Base-by-base conservation (phyloP, 1,140 invertebrate genomes). In the Drosophila melanica region DNA sequence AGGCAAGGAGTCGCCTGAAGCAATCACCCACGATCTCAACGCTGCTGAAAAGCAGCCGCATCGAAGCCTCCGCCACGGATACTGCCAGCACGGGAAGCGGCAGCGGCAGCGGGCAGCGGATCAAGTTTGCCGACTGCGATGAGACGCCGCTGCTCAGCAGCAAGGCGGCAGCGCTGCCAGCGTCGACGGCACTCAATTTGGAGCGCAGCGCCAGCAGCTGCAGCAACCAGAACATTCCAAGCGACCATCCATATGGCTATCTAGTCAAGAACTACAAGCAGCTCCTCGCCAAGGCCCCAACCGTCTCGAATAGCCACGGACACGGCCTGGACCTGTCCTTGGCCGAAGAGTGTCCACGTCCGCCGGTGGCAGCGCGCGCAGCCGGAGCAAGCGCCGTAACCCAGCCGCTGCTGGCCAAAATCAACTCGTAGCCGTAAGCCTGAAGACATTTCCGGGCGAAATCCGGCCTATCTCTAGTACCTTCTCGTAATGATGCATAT, bases 21-120 rank as follows among this genome's bases (percentile, higher is more conserved):
- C 87, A 68, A 16, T 90, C 90, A 51, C 87, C 90, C 63, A 90
- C 81, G 78, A 91, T 91, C 78, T 89, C 90, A 75, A 81, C 81
- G 23, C 72, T 91, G 45, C 47, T 91, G 50, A 82, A 70, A 14
- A 70, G 64, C 55, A 76, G 48, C 48, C 66, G 62, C 35, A 64
- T 30, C 42, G 62, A 76, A 44, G 55, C 66, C 27, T 33, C 60
- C 11, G 58, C 59, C 7, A 27, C 69, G 3, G 89, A 90, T 12
- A 74, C 73, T 1, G 68, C 33, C 33, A 35, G 33, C 7, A 33
- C 69, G 5, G 89, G 90, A n/a, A 75, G 70, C 0, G 68, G 55
- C 54, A 41, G 78, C 41, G 64, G 64, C 57, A 82, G 74, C 50
- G 78, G 73, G 0, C 79, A 81, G 41, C 73, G 86, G n/a, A 90